Conservation (phyloP, 1,140 invertebrate genomes). For the Bombus superbus region DNA sequence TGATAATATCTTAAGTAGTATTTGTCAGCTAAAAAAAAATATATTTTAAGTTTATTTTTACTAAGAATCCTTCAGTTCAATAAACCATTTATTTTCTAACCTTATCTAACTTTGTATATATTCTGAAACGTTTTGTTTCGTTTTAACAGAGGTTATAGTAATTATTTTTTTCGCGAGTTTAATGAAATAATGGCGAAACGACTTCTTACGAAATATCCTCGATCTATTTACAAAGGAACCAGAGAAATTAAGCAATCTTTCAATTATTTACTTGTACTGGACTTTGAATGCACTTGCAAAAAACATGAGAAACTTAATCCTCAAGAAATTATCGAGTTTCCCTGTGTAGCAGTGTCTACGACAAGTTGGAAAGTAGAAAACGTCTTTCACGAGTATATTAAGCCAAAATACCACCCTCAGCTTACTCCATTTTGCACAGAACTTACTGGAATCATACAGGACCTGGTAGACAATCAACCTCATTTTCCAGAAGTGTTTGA, state of each 20-base stretch:
- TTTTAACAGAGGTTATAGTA: too few species aligned
- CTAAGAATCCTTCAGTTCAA: neutral
- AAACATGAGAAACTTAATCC: slow-evolving; percentile 60
- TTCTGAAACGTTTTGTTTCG: neutral
- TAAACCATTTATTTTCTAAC: neutral
- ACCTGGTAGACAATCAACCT: slow-evolving; percentile 75
- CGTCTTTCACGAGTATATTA: slow-evolving; percentile 86
- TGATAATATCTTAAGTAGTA: too few species aligned
- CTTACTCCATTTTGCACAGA: slow-evolving; percentile 85
- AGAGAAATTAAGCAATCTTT: slow-evolving; percentile 71
- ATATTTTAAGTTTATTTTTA: neutral
- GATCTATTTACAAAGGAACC: slow-evolving; percentile 22
- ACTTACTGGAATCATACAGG: slow-evolving; percentile 83
- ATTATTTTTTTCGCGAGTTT: neutral
- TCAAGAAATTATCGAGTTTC: slow-evolving; percentile 88
- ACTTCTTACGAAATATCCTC: slow-evolving; percentile 53
- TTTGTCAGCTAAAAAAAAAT: neutral
- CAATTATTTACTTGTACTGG: slow-evolving; percentile 84
- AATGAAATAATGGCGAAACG: slow-evolving; percentile 67
- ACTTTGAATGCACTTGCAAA: slow-evolving; percentile 87
- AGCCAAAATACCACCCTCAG: slow-evolving; percentile 82
- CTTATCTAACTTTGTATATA: neutral
- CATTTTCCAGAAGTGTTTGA: slow-evolving; percentile 77
- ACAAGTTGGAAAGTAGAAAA: slow-evolving; percentile 83
- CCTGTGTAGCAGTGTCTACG: slow-evolving; percentile 85